Evolutionary conservation across 2,797 vertebrate genomes (phyloP).

Genomic region (Pseudochirops cupreus): DNA sequence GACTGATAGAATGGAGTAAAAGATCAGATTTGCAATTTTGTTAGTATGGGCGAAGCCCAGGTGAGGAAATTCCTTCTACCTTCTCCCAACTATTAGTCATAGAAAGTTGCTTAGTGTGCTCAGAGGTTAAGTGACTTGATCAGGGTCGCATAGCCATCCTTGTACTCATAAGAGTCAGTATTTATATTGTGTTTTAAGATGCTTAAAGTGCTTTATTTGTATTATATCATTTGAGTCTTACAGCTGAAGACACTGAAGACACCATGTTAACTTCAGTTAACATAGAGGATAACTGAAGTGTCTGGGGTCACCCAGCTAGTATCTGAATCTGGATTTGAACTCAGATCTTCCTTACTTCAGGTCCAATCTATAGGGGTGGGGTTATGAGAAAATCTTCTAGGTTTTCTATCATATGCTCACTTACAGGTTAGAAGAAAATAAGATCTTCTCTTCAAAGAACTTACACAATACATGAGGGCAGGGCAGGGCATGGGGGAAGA

Average conservation of each 20-base stretch:
- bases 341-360: not conserved
- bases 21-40: not conserved
- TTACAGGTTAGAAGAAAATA: not conserved
- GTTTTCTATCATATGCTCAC: not conserved
- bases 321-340: not conserved
- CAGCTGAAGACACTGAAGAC: not conserved
- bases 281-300: not conserved
- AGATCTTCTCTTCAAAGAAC: not conserved
- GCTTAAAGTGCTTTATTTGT: not conserved
- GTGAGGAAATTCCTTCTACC: not conserved
- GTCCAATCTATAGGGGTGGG: too few species aligned
- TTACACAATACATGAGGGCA: not conserved
- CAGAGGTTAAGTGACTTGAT: not conserved
- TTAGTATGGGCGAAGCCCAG: not conserved
- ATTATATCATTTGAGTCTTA: not conserved
- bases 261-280: too few species aligned
- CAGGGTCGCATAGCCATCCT: not conserved
- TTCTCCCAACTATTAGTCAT: not conserved
- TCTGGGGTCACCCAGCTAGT: not conserved
- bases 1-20: not conserved
- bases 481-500: not conserved
- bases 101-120: not conserved
- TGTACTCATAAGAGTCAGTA: not conserved
- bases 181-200: not conserved
- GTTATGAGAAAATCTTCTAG: not conserved